Evolutionary conservation across 2,888 invertebrate species (phyloP), one percentile per base, ranked within the genome.

Genomic region (Germaria angustata): DNA sequence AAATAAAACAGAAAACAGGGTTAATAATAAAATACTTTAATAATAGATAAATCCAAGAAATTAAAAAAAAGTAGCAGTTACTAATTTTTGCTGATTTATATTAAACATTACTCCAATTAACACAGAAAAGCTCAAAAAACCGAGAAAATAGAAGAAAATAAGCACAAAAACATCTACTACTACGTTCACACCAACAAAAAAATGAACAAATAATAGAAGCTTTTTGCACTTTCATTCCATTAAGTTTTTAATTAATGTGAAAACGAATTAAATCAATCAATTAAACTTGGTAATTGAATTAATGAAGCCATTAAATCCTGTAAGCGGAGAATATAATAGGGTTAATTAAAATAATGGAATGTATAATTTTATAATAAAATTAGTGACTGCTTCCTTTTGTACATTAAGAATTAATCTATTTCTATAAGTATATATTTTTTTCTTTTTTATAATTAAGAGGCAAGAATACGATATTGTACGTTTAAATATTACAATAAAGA

Each of bases 121-220:
- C 11, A 51, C 17, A 41, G 65, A 2, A 49, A 61, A 57, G 22
- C 20, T 32, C 28, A 66, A 80, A 72, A 36, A 36, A 55, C 44
- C 28, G 39, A 61, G 34, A 9, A 53, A 34, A 51, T n/a, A 41
- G 39, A 41, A 13, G 39, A 24, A 41, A 57, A 36, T 15, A 68
- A 85, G 87, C 88, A 89, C 89, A 88, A 88, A 87, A 87, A 53
- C 61, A 86, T 87, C 87, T 84, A 86, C 84, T 87, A 86, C 86
- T 84, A 84, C 85, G 84, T 82, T 80, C 80, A 84, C 78, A 85
- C 80, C 39, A 44, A n/a, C 22, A 44, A 77, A 72, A n/a, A 79
- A 86, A 80, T 84, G 84, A 57, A 84, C 84, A 85, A 87, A 86
- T 87, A 86, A 86, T 88, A 86, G 89, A 86, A 88, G 89, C 86